Conservation (phyloP, 2,113 vertebrate genomes). For the Tetrax tetrax region DNA sequence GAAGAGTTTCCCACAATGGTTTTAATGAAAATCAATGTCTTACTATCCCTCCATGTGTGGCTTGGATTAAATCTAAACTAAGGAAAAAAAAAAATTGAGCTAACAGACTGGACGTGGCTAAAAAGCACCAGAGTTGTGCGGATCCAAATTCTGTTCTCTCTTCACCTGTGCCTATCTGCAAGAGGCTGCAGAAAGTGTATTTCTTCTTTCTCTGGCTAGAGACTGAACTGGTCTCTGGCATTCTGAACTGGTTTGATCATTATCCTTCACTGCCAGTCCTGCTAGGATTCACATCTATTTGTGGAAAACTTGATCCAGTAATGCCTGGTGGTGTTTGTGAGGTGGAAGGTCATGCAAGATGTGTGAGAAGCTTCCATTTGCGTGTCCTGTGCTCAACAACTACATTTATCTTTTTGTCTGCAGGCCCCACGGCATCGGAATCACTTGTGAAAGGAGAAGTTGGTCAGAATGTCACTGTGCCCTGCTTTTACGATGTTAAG, state of each 20-base stretch:
- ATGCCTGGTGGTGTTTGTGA: background rate
- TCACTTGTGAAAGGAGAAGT: constrained; percentile 30
- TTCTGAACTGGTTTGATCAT: background rate
- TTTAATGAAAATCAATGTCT: background rate
- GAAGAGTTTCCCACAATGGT: background rate
- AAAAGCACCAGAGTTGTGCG: background rate
- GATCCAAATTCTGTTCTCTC: background rate
- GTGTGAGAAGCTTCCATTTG: background rate
- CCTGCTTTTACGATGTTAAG: constrained; percentile 66
- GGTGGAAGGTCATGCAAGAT: background rate
- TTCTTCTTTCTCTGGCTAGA: background rate
- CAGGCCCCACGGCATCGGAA: background rate
- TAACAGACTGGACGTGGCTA: background rate
- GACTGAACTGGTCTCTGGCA: too few relatives aligned
- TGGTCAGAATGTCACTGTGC: constrained; percentile 74
- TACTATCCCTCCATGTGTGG: fast-evolving
- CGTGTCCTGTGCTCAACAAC: background rate
- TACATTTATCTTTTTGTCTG: background rate
- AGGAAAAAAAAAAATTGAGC: background rate
- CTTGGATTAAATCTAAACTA: background rate
- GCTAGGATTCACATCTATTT: background rate
- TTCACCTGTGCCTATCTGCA: background rate
- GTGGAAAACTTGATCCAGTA: background rate
- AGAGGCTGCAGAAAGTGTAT: background rate
- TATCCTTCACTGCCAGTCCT: background rate